Base-by-base conservation (phyloP, 2,888 invertebrate species). In the Rotaria sp. region DNA sequence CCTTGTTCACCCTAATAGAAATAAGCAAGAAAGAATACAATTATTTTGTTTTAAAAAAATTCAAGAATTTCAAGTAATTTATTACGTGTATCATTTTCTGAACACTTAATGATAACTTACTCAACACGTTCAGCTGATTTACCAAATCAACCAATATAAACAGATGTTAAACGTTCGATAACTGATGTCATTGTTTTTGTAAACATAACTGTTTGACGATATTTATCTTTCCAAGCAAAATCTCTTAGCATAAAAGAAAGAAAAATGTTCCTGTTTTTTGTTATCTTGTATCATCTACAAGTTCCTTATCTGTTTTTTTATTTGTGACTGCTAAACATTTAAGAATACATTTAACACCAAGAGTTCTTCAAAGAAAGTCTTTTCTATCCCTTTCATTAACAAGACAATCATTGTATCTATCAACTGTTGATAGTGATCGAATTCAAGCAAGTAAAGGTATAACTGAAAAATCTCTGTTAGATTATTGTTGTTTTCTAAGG, bases 101-200 rank as follows among this genome's bases (percentile, higher is more conserved):
- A 94, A 91, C 98, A 94, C 93, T 99, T 94, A 92, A 94, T 95
- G 0, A 97, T 96, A 84, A 98, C 94, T 93, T 99, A 98, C 93
- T 99, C 97, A 0, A 96, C 96, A 90, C 97, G 93, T 91, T 99
- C 99, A 0, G 96, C 96, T 4, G 99, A 99, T 92, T 96, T 97
- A 89, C 99, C 98, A 84, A 95, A 93, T 2, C 96, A 96, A 87
- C 98, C 98, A 88, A 99, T 98, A 90, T 98, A 96, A 0, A 99
- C 98, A 4, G 97, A 95, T 24, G 98, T 99, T 88, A 99, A 92
- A 87, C 98, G 93, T 92, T 99, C 99, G 2, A 99, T 97, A 5
- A 97, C 96, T 0, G 97, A 94, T 18, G 97, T 97, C 99, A 99
- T 99, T 88, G 99, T 99, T 7, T 99, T 99, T 85, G 99, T 99